Evolutionary conservation across 2,888 invertebrate genomes (phyloP), one percentile per base, ranked within the genome.

Genomic region (Cryptus armator): DNA sequence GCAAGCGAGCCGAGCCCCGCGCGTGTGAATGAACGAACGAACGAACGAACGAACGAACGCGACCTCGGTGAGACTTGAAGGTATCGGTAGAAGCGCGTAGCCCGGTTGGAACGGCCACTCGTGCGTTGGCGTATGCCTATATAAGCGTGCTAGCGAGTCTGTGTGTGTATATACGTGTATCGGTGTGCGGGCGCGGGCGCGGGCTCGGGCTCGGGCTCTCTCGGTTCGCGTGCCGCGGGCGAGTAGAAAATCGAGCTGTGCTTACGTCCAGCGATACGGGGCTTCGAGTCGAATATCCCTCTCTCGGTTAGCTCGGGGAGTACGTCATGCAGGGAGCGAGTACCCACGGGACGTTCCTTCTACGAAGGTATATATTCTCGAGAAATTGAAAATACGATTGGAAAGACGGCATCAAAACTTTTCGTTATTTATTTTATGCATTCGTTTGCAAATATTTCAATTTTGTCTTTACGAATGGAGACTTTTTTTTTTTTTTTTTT

Each of bases 21-120:
- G 76, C 82, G 85, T 82, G 82, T 85, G 90, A 90, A 90, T 89
- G 90, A 89, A 90, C 88, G 88, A 85, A 87, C 86, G 85, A 24
- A n/a, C n/a, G 19, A 19, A 19, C 19, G 19, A 19, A 24, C 24
- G 24, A 87, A 79, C 81, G 87, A 48, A 12, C 48, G 62, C 89
- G 89, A 89, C 89, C 88, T 88, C 89, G 84, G 29, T 48, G 79
- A 71, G 72, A 59, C 48, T 67, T 62, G 62, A 44, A 10, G 19
- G 86, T 84, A 76, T 76, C 59, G 66, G 87, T 84, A 72, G 77
- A 80, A 81, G 84, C 75, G 77, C 68, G 81, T 78, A 75, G 67
- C 53, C 70, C 16, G 51, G 70, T 56, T 46, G 74, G 76, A 64
- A 51, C 37, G 48, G 48, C 44, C 78, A 74, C 24, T 67, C 66